These are phyloP conservation scores for Luehdorfia chinensis DNA, from an alignment of 1,140 invertebrate genomes.

Conservation along the genomic window DNA sequence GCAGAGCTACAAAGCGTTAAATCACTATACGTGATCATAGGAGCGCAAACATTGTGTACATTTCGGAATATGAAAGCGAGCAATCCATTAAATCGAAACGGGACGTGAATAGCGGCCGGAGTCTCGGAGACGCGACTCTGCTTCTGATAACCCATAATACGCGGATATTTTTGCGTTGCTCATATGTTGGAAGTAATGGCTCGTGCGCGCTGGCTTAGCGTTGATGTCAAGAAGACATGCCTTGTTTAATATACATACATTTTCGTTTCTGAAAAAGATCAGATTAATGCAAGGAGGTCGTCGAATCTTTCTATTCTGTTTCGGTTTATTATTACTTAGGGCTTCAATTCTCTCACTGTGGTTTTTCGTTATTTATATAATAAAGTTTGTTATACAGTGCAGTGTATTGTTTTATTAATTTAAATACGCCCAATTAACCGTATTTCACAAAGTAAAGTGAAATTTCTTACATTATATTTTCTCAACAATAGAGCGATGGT, in stretches of 20 bases:
- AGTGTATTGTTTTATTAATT: no score
- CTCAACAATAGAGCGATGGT: no score
- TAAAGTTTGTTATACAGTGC: no score
- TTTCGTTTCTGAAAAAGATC: background rate
- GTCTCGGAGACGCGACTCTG: slow-evolving; percentile 57
- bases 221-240: slow-evolving; percentile 34
- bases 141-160: slow-evolving; percentile 75
- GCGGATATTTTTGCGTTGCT: slow-evolving; percentile 75
- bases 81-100: slow-evolving; percentile 68
- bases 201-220: slow-evolving; percentile 36
- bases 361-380: background rate
- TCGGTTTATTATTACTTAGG: background rate
- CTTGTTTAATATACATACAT: no score
- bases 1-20: slow-evolving; percentile 40
- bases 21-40: slow-evolving; percentile 54
- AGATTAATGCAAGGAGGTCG: no score
- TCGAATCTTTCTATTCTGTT: no score
- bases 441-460: no score
- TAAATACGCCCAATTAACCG: no score
- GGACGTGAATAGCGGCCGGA: slow-evolving; percentile 50
- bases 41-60: slow-evolving; percentile 52
- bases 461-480: no score
- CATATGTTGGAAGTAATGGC: slow-evolving; percentile 76
- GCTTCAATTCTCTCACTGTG: background rate
- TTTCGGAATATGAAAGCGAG: slow-evolving; percentile 65